A percentile compares a stretch with the other conserved stretches of the same genome.
These are phyloP conservation scores for Platyscapa corneri DNA, from an alignment of 1,140 invertebrate genomes.

Conservation along the genomic window DNA sequence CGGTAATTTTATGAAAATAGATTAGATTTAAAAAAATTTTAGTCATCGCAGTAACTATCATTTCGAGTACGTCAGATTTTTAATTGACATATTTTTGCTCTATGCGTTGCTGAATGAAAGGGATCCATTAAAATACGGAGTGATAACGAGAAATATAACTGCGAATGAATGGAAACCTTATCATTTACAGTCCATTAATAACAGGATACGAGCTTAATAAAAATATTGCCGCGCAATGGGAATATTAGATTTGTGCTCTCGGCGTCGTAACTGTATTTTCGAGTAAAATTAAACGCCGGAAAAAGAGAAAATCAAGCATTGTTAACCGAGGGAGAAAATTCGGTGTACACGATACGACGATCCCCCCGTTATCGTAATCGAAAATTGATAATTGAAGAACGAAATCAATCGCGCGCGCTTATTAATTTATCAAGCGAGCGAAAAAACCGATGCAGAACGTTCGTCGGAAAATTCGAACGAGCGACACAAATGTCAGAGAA, in stretches of 20 bases:
- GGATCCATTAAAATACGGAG: slow-evolving; percentile 37
- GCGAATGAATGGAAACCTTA: slow-evolving; percentile 48
- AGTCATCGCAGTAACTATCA: not conserved
- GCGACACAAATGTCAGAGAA: not conserved
- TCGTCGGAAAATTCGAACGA: not conserved
- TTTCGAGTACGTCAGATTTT: slow-evolving; percentile 24
- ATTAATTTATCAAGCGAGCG: not conserved
- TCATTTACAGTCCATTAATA: slow-evolving; percentile 45
- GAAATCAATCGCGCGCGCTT: not conserved
- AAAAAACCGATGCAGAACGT: not conserved
- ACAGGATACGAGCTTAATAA: slow-evolving; percentile 47
- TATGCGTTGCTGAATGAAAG: slow-evolving; percentile 33
- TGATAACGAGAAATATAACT: slow-evolving; percentile 36
- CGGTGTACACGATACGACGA: not conserved
- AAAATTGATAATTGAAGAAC: slow-evolving; percentile 32
- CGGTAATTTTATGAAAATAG: not conserved
- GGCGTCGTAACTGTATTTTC: slow-evolving; percentile 13
- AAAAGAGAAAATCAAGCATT: not conserved
- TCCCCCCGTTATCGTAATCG: not conserved
- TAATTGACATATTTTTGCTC: slow-evolving; percentile 32
- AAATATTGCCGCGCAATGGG: slow-evolving; percentile 17
- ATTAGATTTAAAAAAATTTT: not conserved
- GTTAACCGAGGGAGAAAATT: not conserved
- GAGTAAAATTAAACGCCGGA: not conserved
- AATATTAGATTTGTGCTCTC: slow-evolving; percentile 38